Evolutionary conservation across 2,888 invertebrate genomes (phyloP).

Genomic region (Drosophila rubida): DNA sequence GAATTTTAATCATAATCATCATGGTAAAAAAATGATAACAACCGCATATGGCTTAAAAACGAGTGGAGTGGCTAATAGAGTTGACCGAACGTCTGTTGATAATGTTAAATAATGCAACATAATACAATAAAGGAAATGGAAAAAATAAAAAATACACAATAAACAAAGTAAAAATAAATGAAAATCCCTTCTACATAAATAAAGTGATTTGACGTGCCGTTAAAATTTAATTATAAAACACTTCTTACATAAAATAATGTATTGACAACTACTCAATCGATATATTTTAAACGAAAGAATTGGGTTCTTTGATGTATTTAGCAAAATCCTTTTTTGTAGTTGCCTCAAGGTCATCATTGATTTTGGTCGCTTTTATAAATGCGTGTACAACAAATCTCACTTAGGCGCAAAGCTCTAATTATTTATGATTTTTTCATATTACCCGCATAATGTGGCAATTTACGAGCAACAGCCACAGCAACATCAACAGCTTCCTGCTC

Average conservation of each 20-base stretch:
- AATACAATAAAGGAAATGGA: conserved; percentile 14
- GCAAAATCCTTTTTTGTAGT: not conserved
- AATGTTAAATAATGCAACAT: conserved; percentile 23
- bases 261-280: too few species aligned
- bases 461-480: conserved; percentile 34
- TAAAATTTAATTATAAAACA: too few species aligned
- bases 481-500: conserved; percentile 12
- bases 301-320: not conserved
- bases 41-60: not conserved
- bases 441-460: conserved; percentile 57
- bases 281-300: too few species aligned
- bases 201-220: too few species aligned
- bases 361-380: conserved; percentile 15
- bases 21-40: conserved; percentile 18
- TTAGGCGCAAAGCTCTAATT: conserved; percentile 55
- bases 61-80: conserved; percentile 38
- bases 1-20: conserved; percentile 43
- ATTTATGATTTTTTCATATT: conserved; percentile 56
- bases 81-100: conserved; percentile 11
- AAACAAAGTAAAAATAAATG: not conserved
- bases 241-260: too few species aligned
- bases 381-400: conserved; percentile 48
- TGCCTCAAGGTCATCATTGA: conserved; percentile 5
- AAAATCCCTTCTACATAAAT: not conserved
- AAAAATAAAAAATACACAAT: not conserved